Conservation (phyloP, 2,113 vertebrate genomes). For the Eudyptes chrysolophus region DNA sequence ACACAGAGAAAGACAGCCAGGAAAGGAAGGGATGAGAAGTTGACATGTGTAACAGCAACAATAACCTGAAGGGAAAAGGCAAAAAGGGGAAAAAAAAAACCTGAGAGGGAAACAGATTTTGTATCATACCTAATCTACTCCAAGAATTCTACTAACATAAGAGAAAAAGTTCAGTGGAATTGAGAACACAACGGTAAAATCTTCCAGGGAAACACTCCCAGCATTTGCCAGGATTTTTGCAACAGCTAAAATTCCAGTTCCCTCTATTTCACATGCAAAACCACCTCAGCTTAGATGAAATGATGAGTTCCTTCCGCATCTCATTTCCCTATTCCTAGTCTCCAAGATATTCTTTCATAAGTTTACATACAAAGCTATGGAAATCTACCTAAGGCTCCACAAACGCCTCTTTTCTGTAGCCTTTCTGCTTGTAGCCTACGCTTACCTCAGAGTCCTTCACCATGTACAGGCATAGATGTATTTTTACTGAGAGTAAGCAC, state of each 20-base stretch:
- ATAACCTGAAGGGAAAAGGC: neutral
- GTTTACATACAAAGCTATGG: neutral
- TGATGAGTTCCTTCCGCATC: neutral
- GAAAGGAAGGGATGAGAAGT: constrained; percentile 7
- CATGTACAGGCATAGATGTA: neutral
- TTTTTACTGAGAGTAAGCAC: neutral
- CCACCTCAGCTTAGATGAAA: neutral
- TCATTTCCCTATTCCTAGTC: neutral
- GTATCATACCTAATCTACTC: neutral
- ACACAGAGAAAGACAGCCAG: neutral
- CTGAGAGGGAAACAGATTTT: neutral
- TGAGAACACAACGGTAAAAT: neutral
- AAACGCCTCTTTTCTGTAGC: neutral
- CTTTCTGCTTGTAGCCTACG: neutral
- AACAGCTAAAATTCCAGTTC: neutral
- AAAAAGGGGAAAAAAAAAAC: neutral
- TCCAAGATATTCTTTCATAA: neutral
- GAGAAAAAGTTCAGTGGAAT: neutral
- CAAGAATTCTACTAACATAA: neutral
- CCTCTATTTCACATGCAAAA: neutral
- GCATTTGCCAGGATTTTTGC: neutral
- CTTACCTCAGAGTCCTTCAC: neutral
- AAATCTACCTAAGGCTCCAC: neutral
- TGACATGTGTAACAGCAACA: neutral
- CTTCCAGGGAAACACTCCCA: neutral